A percentile compares a stretch with the other conserved stretches of the same genome.
Evolutionary conservation across 2,888 invertebrate genomes (phyloP).

Genomic region (Tenthredo amoena): DNA sequence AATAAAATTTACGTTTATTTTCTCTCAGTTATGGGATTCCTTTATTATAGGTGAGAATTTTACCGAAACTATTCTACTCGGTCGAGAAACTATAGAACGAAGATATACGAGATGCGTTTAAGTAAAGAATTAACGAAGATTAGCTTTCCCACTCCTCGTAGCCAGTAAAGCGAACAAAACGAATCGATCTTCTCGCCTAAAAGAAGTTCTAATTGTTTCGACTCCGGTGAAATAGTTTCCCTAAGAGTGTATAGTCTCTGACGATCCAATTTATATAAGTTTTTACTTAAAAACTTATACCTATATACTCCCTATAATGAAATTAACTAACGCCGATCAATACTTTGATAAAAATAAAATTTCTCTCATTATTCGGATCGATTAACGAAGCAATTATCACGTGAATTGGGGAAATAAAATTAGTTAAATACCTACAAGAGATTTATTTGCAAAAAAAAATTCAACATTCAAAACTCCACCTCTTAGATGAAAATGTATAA

Average conservation of each 20-base stretch:
- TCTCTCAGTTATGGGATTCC: neutral
- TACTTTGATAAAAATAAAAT: neutral
- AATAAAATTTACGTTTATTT: no score
- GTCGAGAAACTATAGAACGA: constrained; percentile 4
- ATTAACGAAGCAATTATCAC: neutral
- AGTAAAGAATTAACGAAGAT: constrained; percentile 31
- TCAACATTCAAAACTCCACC: neutral
- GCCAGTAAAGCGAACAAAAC: constrained; percentile 14
- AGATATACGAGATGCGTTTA: constrained; percentile 28
- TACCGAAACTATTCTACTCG: neutral
- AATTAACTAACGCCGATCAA: neutral
- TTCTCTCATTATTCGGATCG: neutral
- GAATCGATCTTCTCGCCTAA: constrained; percentile 32
- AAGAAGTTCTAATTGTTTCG: constrained; percentile 30
- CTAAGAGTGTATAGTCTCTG: neutral
- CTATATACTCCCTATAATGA: neutral
- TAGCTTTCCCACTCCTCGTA: constrained; percentile 14
- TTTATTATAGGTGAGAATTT: neutral
- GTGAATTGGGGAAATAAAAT: neutral
- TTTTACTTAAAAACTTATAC: neutral
- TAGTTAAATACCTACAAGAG: neutral
- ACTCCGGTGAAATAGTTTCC: constrained; percentile 23
- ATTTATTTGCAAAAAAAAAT: neutral
- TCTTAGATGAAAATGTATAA: neutral
- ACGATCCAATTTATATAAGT: neutral